phyloP scores from a whole-genome alignment of 2,113 vertebrate genomes.

The Hypomesus transpacificus region DNA sequence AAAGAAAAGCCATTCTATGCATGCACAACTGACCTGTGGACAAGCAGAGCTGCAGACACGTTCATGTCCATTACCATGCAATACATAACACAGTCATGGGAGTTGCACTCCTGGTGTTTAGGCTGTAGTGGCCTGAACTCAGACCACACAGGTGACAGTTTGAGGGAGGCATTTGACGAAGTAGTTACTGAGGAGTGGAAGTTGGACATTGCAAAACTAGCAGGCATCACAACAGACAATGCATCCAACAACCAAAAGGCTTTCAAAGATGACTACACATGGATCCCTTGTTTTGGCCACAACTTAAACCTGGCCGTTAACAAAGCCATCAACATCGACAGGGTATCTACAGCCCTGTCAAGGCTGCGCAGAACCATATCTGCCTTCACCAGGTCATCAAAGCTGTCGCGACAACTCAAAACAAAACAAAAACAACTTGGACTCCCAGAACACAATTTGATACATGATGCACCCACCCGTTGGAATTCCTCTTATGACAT shows the following conservation, averaged over 20 bases:
- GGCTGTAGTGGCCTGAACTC: conserved; percentile 10
- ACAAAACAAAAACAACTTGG: conserved; percentile 19
- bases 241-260: conserved; percentile 14
- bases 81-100: conserved; percentile 21
- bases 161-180: conserved; percentile 9
- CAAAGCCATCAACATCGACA: conserved; percentile 23
- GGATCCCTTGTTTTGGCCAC: conserved; percentile 15
- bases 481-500: conserved; percentile 30
- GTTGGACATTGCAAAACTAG: conserved; percentile 13
- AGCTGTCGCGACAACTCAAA: conserved; percentile 17
- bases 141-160: conserved; percentile 4
- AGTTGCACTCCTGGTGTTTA: conserved; percentile 17
- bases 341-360: conserved; percentile 18
- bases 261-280: conserved; percentile 29
- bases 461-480: conserved; percentile 34
- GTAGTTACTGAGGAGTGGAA: conserved; percentile 8
- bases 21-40: conserved; percentile 22
- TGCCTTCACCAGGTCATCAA: conserved; percentile 29
- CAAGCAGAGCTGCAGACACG: conserved; percentile 15
- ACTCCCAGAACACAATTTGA: conserved; percentile 22
- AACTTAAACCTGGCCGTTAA: conserved; percentile 25
- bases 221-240: neutral
- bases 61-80: conserved; percentile 15
- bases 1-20: conserved; percentile 8
- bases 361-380: conserved; percentile 21